Evolutionary conservation across 2,113 vertebrate genomes (phyloP), one percentile per base, ranked within the genome.

Genomic region (Psephotus haematonotus): DNA sequence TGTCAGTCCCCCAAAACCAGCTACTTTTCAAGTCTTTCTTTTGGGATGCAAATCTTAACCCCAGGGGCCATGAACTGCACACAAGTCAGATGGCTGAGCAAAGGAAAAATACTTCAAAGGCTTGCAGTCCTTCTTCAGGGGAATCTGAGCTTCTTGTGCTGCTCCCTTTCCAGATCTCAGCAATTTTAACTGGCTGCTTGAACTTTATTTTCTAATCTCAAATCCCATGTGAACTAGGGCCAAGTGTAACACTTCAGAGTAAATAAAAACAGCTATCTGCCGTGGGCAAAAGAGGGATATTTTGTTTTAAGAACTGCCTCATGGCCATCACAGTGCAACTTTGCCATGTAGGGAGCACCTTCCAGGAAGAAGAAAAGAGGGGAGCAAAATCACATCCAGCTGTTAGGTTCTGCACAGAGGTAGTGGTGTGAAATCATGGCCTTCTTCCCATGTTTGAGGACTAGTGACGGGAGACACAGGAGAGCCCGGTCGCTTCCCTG

Each of bases 91-190:
- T 60, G 89, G 83, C 86, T 95, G 88, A 95, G 79, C 39, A 87
- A 65, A 94, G 72, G 64, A 90, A 97, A 97, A 77, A 71, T 3
- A 79, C 94, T 97, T 97, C 97, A 98, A 98, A 97, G 91, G 29
- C 82, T 94, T 76, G 25, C 60, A 86, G 77, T 92, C 93, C 86
- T 68, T 67, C 90, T 97, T 87, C 65, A 46, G 90, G 84, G 93
- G 93, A 96, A 95, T 96, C 74, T 10, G 13, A 31, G 37, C 49
- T 88, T 81, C 75, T 96, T 33, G 2, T 28, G 78, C 83, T 83
- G 92, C 8, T 94, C 76, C 88, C 82, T 95, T 95, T 93, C 60
- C 63, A 75, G 41, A 88, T 62, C 62, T 97, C 92, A 95, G 86
- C 82, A 80, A 31, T 95, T 97, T 88, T 95, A 93, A 88, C 70